phyloP scores from a whole-genome alignment of 2,797 vertebrate genomes.

The Microtus obscurus region DNA sequence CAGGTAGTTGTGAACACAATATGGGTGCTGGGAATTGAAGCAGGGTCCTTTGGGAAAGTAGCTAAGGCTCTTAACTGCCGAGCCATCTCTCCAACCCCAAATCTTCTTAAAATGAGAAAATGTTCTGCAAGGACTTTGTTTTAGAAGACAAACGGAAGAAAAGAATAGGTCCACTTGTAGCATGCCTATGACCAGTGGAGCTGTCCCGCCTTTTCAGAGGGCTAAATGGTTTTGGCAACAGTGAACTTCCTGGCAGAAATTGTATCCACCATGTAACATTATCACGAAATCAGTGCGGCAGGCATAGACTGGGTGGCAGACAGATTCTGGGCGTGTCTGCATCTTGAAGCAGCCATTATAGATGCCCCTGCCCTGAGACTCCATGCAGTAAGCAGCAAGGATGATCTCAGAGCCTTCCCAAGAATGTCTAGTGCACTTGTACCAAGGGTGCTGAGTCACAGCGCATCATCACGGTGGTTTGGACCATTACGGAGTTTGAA shows the following conservation, averaged over 20 bases:
- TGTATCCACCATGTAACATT: background rate
- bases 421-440: background rate
- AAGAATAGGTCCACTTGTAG: background rate
- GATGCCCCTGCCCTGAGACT: background rate
- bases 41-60: background rate
- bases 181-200: fast-evolving
- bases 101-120: constrained; percentile 22
- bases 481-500: background rate
- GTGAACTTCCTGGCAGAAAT: background rate
- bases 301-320: background rate
- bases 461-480: background rate
- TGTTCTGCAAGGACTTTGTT: background rate
- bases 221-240: background rate
- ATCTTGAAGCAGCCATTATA: background rate
- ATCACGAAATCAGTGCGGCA: background rate
- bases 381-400: background rate
- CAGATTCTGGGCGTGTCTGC: background rate
- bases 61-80: background rate
- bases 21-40: background rate
- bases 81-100: background rate
- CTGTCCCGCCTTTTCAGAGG: background rate
- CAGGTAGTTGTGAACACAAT: background rate
- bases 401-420: background rate
- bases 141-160: background rate
- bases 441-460: background rate